Evolutionary conservation across 2,888 invertebrate species (phyloP), one percentile per base, ranked within the genome.

Genomic region (Drosophila testacea): DNA sequence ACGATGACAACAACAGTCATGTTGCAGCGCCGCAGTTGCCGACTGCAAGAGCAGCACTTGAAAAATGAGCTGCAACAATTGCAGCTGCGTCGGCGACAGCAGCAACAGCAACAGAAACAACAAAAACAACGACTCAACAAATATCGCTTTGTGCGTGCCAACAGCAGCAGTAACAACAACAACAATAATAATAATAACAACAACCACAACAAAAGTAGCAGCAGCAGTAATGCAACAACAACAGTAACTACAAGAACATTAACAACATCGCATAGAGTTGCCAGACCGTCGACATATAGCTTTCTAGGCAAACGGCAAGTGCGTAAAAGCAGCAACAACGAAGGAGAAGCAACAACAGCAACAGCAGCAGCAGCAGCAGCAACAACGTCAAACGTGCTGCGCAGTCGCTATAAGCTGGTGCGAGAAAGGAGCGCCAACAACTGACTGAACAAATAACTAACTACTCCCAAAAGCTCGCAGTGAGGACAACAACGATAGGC

Each of bases 401-500:
- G 54, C 65, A 80, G 77, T 60, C 85, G 80, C 69, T 82, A 73
- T 50, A 77, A 77, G 54, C 42, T 85, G 46, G 74, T 77, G 56
- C 77, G 83, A 5, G 71, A 55, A 39, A 48, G 48, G 42, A 74
- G 57, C 67, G 52, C 61, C 44, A 46, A 57, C 44, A 46, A 57
- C 44, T 64, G 79, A 78, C 62, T 73, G 68, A 77, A 46, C 32
- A 61, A 52, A 2, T 22, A 22, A 22, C 22, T 22, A 22, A 22
- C 22, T 22, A 22, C 22, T 22, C 22, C 22, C 22, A 22, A 22
- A 48, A 47, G 47, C 44, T 22, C 38, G 10, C n/a, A 28, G n/a
- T 11, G 57, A 46, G 34, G 36, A 22, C 57, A 51, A 55, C 30
- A 30, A 30, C 30, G 22, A 22, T 13, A 13, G 46, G 22, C 30